Conservation (phyloP, 2,797 vertebrate genomes). For the Malurus leucopterus region DNA sequence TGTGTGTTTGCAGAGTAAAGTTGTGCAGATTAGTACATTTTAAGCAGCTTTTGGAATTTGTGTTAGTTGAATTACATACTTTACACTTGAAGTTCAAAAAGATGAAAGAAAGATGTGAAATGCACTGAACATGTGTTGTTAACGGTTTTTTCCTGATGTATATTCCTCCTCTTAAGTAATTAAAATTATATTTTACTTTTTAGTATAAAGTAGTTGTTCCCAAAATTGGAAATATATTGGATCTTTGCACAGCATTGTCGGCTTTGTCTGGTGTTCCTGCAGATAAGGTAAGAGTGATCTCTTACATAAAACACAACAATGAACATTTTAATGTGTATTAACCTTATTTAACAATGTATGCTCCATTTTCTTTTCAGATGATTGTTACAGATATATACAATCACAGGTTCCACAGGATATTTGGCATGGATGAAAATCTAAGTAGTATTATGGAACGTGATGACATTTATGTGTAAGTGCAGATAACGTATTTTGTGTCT, state of each 20-base stretch:
- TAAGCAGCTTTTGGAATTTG: not conserved
- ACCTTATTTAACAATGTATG: conserved; percentile 32
- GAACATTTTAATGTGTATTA: not conserved
- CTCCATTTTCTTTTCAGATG: conserved; percentile 73
- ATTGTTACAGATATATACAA: conserved; percentile 99
- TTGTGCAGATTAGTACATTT: not conserved
- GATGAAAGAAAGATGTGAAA: not conserved
- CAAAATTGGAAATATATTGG: conserved; percentile 95
- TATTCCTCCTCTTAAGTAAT: conserved; percentile 10
- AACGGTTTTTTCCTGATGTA: not conserved
- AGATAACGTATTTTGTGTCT: not conserved
- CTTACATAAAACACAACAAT: not conserved
- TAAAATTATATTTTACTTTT: conserved; percentile 44
- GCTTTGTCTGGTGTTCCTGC: conserved; percentile 85
- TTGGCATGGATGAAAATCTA: conserved; percentile 94
- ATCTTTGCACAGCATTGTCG: conserved; percentile 91
- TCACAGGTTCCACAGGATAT: conserved; percentile 97
- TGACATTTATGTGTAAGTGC: conserved; percentile 97
- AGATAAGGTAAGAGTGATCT: conserved; percentile 84
- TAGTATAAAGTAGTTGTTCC: conserved; percentile 97
- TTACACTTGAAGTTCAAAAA: not conserved
- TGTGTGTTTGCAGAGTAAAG: not conserved
- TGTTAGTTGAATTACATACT: not conserved
- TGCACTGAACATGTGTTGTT: not conserved
- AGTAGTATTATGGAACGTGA: conserved; percentile 98